Evolutionary conservation across 2,113 vertebrate species (phyloP), one percentile per base, ranked within the genome.

Genomic region (Pterocles orientalis): DNA sequence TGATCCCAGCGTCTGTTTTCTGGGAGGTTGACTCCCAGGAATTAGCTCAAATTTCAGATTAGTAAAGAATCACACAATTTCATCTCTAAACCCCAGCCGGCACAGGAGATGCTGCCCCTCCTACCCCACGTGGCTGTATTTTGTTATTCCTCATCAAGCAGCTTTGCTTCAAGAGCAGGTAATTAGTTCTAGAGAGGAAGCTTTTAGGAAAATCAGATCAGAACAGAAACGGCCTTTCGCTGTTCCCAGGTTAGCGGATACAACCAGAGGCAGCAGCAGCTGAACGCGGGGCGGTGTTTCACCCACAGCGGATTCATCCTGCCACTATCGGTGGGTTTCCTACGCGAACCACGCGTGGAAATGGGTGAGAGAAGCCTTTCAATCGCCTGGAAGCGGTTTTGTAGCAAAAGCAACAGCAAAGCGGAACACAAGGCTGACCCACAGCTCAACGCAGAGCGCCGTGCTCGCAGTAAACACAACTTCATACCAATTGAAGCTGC

Each of bases 41-140:
- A 25, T 10, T 6, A 8, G 6, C 57, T 50, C 47, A 34, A 7
- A n/a, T 36, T 69, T 53, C 33, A 58, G 45, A 17, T 43, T 18
- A 3, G 50, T 9, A 47, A 14, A 29, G 29, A 50, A 39, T 16
- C 20, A 3, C 18, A 19, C 21, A 14, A 18, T 33, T 50, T 24
- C n/a, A 45, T 10, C 39, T 31, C 23, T 6, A 53, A 41, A 18
- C 8, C 3, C 5, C 9, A 16, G 31, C 75, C 39, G 69, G 54
- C 12, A 3, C 4, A 45, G 39, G 23, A 18, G 29, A 6, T 1
- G 3, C 29, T 39, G 19, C 76, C 24, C 21, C 19, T 71, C 50
- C 81, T 14, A 12, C 7, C 33, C 23, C 15, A 10, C 0, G 3
- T 6, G 51, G 19, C 9, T 64, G 78, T 3, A 17, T 7, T 39